Base-by-base conservation (phyloP, 2,797 vertebrate genomes). In the Tamandua tetradactyla region DNA sequence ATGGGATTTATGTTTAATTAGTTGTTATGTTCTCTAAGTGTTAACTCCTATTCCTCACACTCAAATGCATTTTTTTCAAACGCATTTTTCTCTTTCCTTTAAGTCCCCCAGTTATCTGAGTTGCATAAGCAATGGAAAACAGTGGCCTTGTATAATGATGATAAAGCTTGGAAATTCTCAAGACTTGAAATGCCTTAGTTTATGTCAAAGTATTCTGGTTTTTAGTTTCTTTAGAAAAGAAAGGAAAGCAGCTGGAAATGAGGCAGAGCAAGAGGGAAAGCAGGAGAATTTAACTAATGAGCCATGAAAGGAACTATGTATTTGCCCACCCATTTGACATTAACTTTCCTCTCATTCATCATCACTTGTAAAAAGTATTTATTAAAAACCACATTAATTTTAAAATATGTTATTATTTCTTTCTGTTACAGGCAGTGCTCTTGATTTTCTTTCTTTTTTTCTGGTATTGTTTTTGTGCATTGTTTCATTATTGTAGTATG, bases 391-490 rank as follows among this genome's bases (percentile, higher is more conserved):
- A 75, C 74, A 92, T 88, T 93, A 68, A 95, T 89, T 97, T 66
- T 42, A 47, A 97, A 93, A 47, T 89, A 68, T 93, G 81, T 78
- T 96, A 61, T 96, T 96, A 95, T 85, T 96, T 72, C 62, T 81
- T 95, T 74, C 78, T 92, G 72, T 59, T 82, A 89, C 79, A 93
- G 85, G 92, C 79, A 96, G 57, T 68, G 89, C 32, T 96, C 84
- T 74, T 95, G 76, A 52, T 75, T 93, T 87, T 49, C 57, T 91
- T 97, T 87, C 74, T 90, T 87, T 96, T 75, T 85, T 94, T 42
- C 87, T 94, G 94, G 49, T 95, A 72, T 75, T 98, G 97, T 1
- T 95, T 98, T 97, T 95, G 93, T 92, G 87, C 87, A 49, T 85
- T 82, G 83, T 92, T 95, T 87, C 95, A 47, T 96, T 96, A 92